Percentiles rank a stretch among this genome's conserved stretches.
These are phyloP conservation scores for Caenorhabditis sp. DNA, from an alignment of 2,888 invertebrate species.

Conservation along the genomic window DNA sequence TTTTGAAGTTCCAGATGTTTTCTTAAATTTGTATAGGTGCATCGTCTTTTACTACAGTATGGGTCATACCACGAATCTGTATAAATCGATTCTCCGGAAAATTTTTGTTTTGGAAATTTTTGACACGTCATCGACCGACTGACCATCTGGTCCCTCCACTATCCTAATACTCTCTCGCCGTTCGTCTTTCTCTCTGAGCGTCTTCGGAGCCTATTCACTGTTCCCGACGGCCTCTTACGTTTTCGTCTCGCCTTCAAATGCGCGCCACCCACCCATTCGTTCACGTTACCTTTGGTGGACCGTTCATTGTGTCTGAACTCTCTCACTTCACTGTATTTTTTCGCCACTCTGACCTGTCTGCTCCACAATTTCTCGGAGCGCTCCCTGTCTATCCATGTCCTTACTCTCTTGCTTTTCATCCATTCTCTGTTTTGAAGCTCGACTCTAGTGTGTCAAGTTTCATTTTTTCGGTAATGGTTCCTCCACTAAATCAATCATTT, in stretches of 20 bases:
- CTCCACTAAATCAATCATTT: not conserved
- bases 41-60: not conserved
- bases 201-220: constrained; percentile 24
- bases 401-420: not conserved
- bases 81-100: not conserved
- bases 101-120: constrained; percentile 12
- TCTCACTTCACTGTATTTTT: not conserved
- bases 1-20: too few species aligned
- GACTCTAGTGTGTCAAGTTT: not conserved
- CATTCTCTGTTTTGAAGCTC: not conserved
- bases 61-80: not conserved
- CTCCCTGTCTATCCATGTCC: too few species aligned
- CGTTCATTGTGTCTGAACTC: constrained; percentile 2
- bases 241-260: constrained; percentile 1
- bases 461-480: not conserved
- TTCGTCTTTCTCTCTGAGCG: constrained; percentile 6
- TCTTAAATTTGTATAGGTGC: too few species aligned
- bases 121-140: constrained; percentile 29
- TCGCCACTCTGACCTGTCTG: constrained; percentile 5
- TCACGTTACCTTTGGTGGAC: constrained; percentile 7
- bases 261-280: not conserved
- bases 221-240: constrained; percentile 6
- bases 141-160: constrained; percentile 20
- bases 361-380: too few species aligned
- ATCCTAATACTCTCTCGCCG: constrained; percentile 23